Conservation (phyloP, 1,140 invertebrate genomes). For the Apocrypta bakeri region DNA sequence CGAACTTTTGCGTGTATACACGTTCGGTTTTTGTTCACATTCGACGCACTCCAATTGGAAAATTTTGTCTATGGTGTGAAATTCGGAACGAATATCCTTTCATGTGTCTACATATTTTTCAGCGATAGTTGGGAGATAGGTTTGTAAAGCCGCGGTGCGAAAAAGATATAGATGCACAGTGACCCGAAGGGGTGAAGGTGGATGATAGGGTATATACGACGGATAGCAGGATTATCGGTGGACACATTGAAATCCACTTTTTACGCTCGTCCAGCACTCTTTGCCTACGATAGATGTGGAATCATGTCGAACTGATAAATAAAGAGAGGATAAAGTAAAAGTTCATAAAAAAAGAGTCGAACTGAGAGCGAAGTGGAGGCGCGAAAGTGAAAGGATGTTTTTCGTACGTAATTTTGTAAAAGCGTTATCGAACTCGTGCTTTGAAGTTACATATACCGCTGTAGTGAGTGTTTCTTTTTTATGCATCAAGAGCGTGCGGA, state of each 20-base stretch:
- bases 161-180: slow-evolving; percentile 9
- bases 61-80: slow-evolving; percentile 1
- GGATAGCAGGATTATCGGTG: slow-evolving; percentile 40
- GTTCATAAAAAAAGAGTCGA: slow-evolving; percentile 9
- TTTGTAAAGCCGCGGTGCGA: neutral
- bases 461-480: neutral
- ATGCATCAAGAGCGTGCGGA: neutral
- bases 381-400: slow-evolving; percentile 40
- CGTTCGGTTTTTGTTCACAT: neutral
- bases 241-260: slow-evolving; percentile 50
- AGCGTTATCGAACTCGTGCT: slow-evolving; percentile 25
- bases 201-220: neutral
- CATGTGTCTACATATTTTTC: neutral
- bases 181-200: neutral
- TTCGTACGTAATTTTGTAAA: slow-evolving; percentile 44
- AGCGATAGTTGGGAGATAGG: slow-evolving; percentile 8
- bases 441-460: slow-evolving; percentile 21
- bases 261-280: neutral
- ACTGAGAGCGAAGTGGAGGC: slow-evolving; percentile 4
- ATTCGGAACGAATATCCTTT: neutral
- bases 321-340: neutral
- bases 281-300: neutral
- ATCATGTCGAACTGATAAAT: slow-evolving; percentile 22
- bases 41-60: slow-evolving; percentile 28
- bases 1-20: neutral